Base-by-base conservation (phyloP, 2,888 invertebrate genomes). In the Drosophila vallismaia region DNA sequence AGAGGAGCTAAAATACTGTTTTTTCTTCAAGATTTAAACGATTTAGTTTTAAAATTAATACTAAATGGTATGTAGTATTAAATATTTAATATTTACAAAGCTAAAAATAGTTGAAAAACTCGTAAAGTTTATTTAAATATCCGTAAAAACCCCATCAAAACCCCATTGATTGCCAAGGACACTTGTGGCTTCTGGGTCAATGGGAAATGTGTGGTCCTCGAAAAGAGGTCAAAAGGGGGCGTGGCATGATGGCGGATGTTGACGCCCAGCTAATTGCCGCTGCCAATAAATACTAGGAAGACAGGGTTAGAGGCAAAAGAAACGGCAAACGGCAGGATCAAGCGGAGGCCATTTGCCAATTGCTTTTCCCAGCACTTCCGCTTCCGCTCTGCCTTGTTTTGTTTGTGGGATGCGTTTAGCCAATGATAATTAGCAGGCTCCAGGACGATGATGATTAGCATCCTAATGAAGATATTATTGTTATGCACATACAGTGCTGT, bases 351-450 rank as follows among this genome's bases (percentile, higher is more conserved):
- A 76, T 86, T 78, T 75, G 85, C 74, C 87, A 84, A 86, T 78
- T 78, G 81, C 76, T 80, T 84, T 86, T 78, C 66, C 74, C 74
- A 81, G 52, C 79, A 74, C 57, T 82, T 82, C 81, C 81, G 82
- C 60, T 86, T 81, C 81, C 81, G 86, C 51, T 64, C 74, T 70
- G 49, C 56, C 63, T 59, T 53, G 53, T 71, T 63, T 29, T 29
- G 40, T 51, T 52, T 55, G 29, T 5, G n/a, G n/a, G 29, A 44
- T 63, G 46, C 55, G 70, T 66, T 73, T 68, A 62, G 74, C 44
- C 44, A 42, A 75, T 51, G 67, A 62, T 71, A 63, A 59, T 74
- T 51, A 71, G 50, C 26, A 26, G 38, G 46, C 42, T 24, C 46
- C 19, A 9, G 1, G 14, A 19, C 44, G 46, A 36, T 42, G 62